Evolutionary conservation across 2,888 invertebrate genomes (phyloP).

Genomic region (Mesoligia furuncula): DNA sequence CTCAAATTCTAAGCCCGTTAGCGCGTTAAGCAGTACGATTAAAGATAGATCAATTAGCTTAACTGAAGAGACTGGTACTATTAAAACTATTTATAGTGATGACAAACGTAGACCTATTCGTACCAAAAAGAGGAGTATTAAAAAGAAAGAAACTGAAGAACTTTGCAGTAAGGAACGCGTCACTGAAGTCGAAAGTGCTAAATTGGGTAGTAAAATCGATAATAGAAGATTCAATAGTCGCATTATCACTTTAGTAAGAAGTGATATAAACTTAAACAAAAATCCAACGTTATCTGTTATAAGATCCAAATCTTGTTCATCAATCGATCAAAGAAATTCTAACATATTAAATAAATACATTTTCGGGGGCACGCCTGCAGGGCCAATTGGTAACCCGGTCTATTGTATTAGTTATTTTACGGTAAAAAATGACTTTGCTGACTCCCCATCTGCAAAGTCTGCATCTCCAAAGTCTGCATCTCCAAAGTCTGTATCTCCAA

Average conservation of each 20-base stretch:
- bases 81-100: conserved; percentile 72
- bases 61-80: conserved; percentile 65
- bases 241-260: conserved; percentile 68
- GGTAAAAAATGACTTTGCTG: conserved; percentile 73
- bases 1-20: conserved; percentile 53
- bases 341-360: conserved; percentile 79
- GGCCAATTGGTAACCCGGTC: conserved; percentile 72
- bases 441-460: conserved; percentile 35
- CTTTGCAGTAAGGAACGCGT: background rate
- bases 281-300: conserved; percentile 59
- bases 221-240: conserved; percentile 22
- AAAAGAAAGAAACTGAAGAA: conserved; percentile 6
- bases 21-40: conserved; percentile 41
- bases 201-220: background rate
- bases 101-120: conserved; percentile 57
- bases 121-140: conserved; percentile 21
- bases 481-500: conserved; percentile 8
- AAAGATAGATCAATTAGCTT: conserved; percentile 40
- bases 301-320: conserved; percentile 75
- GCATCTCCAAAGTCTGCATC: background rate
- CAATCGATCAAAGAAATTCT: conserved; percentile 65
- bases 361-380: conserved; percentile 71
- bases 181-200: background rate
- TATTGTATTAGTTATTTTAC: conserved; percentile 84
- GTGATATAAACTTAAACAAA: conserved; percentile 66